Conservation (phyloP, 2,113 vertebrate genomes). For the Phoenicopterus ruber region DNA sequence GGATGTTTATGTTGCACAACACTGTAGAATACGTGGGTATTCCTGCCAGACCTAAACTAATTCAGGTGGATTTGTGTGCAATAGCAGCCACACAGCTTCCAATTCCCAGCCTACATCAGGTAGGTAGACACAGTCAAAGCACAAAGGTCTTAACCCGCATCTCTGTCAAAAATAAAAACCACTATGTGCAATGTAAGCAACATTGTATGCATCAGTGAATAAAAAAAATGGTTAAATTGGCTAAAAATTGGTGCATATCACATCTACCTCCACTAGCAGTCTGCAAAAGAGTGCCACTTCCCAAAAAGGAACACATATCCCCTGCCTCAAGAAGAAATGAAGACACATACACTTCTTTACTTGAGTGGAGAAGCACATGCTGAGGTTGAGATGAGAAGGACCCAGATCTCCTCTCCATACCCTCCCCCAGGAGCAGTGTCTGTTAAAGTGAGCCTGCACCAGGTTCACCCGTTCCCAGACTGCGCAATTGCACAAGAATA, state of each 20-base stretch:
- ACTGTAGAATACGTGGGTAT: neutral
- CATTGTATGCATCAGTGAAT: neutral
- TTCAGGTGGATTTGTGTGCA: neutral
- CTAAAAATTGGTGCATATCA: neutral
- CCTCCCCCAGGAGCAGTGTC: neutral
- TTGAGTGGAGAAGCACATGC: neutral
- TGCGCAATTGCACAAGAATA: neutral
- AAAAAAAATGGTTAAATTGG: neutral
- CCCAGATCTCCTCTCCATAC: neutral
- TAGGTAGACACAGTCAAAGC: neutral
- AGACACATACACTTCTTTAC: rapidly evolving
- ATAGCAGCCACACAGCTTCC: neutral
- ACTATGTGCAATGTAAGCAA: neutral
- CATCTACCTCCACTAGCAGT: neutral
- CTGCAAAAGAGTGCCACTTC: neutral
- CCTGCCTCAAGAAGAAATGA: neutral
- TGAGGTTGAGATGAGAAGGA: neutral
- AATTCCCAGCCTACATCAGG: neutral
- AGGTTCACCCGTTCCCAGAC: neutral
- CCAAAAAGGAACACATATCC: neutral
- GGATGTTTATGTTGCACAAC: neutral
- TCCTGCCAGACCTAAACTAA: neutral
- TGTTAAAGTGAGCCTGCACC: neutral
- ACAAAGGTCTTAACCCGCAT: neutral
- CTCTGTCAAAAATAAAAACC: neutral